These are phyloP conservation scores for Lysandra coridon DNA, from an alignment of 2,888 invertebrate species.

Conservation along the genomic window DNA sequence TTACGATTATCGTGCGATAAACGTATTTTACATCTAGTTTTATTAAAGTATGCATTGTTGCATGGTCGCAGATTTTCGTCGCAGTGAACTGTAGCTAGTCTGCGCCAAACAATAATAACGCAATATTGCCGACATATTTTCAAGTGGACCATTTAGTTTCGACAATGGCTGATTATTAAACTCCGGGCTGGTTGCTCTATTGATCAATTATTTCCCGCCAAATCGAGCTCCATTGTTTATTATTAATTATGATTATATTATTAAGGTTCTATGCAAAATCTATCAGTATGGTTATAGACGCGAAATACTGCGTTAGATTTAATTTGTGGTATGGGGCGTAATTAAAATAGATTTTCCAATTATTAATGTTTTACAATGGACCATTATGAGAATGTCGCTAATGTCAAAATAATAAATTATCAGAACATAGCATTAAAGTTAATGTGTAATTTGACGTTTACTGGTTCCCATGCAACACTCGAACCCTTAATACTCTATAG, in stretches of 20 bases:
- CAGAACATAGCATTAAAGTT: too few relatives aligned
- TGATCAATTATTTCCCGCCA: slow-evolving; percentile 8
- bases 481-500: too few relatives aligned
- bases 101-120: background rate
- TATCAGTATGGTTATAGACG: background rate
- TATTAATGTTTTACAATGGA: background rate
- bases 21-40: too few relatives aligned
- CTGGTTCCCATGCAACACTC: too few relatives aligned
- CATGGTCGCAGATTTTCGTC: too few relatives aligned
- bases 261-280: background rate
- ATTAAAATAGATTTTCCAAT: background rate
- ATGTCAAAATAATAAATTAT: background rate
- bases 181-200: background rate
- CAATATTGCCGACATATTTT: background rate
- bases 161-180: slow-evolving; percentile 14
- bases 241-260: background rate
- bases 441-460: too few relatives aligned
- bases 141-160: slow-evolving; percentile 8
- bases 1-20: too few relatives aligned
- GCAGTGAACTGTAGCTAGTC: background rate
- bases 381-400: background rate
- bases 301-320: background rate
- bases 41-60: too few relatives aligned
- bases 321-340: background rate
- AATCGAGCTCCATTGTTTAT: background rate